phyloP scores from a whole-genome alignment of 2,797 vertebrate species.

The Onychomys torridus region DNA sequence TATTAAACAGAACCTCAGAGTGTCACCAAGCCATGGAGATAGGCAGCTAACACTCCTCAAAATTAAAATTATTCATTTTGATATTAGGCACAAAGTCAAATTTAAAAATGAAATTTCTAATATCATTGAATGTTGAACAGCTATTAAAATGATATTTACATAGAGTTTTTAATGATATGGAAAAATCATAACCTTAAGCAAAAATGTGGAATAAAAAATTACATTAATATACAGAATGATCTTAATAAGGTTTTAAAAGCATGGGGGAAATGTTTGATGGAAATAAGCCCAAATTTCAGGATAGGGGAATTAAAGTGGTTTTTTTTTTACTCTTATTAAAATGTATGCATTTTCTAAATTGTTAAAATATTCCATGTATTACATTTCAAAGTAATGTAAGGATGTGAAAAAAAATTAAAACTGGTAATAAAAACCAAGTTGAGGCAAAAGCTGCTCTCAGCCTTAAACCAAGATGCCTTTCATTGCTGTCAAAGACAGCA shows the following conservation, averaged over 20 bases:
- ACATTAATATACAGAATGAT: conserved; percentile 77
- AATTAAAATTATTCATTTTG: conserved; percentile 67
- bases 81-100: conserved; percentile 63
- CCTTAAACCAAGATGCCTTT: neutral
- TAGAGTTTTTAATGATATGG: conserved; percentile 81
- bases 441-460: neutral
- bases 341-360: conserved; percentile 25
- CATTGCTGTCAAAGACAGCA: neutral
- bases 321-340: conserved; percentile 62
- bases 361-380: conserved; percentile 45
- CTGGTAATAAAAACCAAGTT: neutral
- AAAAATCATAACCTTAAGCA: conserved; percentile 79
- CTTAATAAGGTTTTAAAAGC: conserved; percentile 76
- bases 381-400: conserved; percentile 26
- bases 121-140: conserved; percentile 77
- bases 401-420: neutral
- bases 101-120: conserved; percentile 74
- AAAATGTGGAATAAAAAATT: conserved; percentile 75
- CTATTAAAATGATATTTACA: conserved; percentile 82
- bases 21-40: conserved; percentile 30
- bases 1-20: conserved; percentile 64
- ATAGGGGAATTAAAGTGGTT: conserved; percentile 41
- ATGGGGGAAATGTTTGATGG: neutral
- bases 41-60: neutral
- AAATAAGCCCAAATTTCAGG: conserved; percentile 66